These are phyloP conservation scores for Rosalia funebris DNA, from an alignment of 2,888 invertebrate species.

Conservation along the genomic window DNA sequence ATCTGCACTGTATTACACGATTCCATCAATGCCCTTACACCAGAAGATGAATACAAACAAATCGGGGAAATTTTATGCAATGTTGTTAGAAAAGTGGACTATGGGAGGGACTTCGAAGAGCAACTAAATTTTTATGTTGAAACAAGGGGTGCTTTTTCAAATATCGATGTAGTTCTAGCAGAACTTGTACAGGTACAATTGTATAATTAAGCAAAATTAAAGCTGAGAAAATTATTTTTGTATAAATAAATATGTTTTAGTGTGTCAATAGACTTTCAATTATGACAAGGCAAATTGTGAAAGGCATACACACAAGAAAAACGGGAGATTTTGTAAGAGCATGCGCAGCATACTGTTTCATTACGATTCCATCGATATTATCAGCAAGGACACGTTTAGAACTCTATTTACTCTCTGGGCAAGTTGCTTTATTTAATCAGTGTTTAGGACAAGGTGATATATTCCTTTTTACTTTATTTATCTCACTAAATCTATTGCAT, in stretches of 20 bases:
- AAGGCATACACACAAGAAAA: constrained; percentile 80
- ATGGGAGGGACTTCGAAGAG: constrained; percentile 88
- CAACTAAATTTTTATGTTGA: constrained; percentile 95
- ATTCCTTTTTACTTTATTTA: constrained; percentile 13
- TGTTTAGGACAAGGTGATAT: constrained; percentile 87
- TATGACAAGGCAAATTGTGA: constrained; percentile 73
- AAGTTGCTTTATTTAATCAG: constrained; percentile 87
- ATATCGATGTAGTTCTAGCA: constrained; percentile 86
- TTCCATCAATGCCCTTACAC: constrained; percentile 89
- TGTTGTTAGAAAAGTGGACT: constrained; percentile 82
- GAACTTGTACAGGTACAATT: constrained; percentile 82
- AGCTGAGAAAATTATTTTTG: no score
- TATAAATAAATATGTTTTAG: constrained; percentile 32
- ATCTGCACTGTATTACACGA: constrained; percentile 92
- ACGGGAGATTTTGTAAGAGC: constrained; percentile 90
- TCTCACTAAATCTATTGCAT: no score
- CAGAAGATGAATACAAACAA: constrained; percentile 90
- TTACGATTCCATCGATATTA: constrained; percentile 94
- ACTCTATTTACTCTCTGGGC: constrained; percentile 87
- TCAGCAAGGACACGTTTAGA: constrained; percentile 82
- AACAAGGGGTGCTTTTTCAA: constrained; percentile 88
- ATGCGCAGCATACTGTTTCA: constrained; percentile 94
- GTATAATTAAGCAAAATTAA: not conserved
- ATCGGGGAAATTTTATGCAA: constrained; percentile 85
- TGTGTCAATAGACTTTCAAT: constrained; percentile 81